Percentiles rank a stretch among this genome's conserved stretches.
These are phyloP conservation scores for Trogon melanurus DNA, from an alignment of 2,113 vertebrate species.

Conservation along the genomic window DNA sequence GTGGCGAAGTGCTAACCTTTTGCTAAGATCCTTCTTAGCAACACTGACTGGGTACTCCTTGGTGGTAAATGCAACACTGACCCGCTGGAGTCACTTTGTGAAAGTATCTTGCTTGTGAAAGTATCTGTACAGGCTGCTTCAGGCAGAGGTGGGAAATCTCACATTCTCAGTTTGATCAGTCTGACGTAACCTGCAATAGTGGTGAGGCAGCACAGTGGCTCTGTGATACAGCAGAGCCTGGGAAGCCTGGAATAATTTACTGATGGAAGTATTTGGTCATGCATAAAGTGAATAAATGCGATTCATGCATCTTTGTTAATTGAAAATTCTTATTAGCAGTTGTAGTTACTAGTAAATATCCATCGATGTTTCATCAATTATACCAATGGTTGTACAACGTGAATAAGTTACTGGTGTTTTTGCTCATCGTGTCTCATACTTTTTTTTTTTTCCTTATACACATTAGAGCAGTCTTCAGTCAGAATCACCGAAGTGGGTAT, in stretches of 20 bases:
- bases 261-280: not conserved
- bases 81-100: not conserved
- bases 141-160: not conserved
- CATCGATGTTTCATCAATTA: not conserved
- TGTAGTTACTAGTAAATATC: not conserved
- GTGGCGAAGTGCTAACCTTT: not conserved
- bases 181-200: not conserved
- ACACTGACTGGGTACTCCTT: not conserved
- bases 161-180: not conserved
- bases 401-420: not conserved
- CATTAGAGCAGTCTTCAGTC: not conserved
- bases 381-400: not conserved
- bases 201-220: not conserved
- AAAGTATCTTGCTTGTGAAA: not conserved
- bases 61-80: not conserved
- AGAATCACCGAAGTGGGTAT: not conserved
- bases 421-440: accelerated
- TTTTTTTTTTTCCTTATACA: not conserved
- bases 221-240: not conserved
- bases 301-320: not conserved
- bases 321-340: not conserved
- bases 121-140: not conserved
- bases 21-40: not conserved
- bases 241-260: not conserved
- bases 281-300: not conserved